Evolutionary conservation across 2,888 invertebrate species (phyloP).

Genomic region (Acrobeloides nanus): DNA sequence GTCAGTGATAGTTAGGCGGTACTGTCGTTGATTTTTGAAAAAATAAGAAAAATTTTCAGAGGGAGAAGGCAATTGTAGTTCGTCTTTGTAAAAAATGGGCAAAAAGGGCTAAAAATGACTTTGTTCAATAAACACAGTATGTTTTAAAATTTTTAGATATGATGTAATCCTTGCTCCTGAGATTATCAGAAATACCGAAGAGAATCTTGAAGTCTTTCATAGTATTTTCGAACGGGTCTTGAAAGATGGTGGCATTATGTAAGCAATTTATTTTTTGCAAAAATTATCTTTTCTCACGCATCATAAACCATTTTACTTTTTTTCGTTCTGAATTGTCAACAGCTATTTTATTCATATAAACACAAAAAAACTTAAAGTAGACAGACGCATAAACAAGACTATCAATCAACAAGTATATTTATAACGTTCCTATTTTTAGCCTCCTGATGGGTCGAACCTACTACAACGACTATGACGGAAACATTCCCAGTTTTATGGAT

Average conservation of each 20-base stretch:
- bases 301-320: slow-evolving; percentile 3
- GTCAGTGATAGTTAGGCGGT: no score
- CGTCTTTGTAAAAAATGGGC: no score
- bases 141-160: no score
- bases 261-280: slow-evolving; percentile 12
- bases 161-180: slow-evolving; percentile 48
- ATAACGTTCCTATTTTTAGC: slow-evolving; percentile 37
- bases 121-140: no score
- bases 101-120: no score
- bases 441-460: slow-evolving; percentile 39
- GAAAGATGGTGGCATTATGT: slow-evolving; percentile 41
- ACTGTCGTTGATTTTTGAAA: no score
- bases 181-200: slow-evolving; percentile 31
- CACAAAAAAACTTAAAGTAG: slow-evolving; percentile 7
- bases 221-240: slow-evolving; percentile 35
- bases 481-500: slow-evolving; percentile 32
- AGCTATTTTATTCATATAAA: neutral
- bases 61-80: no score
- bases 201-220: slow-evolving; percentile 36
- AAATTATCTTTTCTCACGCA: no score
- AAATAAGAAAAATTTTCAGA: no score
- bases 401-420: no score
- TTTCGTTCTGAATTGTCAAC: neutral
- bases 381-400: no score
- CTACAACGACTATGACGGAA: slow-evolving; percentile 37